These are phyloP conservation scores for Marmota flaviventris DNA, from an alignment of 2,113 vertebrate genomes.

Conservation along the genomic window DNA sequence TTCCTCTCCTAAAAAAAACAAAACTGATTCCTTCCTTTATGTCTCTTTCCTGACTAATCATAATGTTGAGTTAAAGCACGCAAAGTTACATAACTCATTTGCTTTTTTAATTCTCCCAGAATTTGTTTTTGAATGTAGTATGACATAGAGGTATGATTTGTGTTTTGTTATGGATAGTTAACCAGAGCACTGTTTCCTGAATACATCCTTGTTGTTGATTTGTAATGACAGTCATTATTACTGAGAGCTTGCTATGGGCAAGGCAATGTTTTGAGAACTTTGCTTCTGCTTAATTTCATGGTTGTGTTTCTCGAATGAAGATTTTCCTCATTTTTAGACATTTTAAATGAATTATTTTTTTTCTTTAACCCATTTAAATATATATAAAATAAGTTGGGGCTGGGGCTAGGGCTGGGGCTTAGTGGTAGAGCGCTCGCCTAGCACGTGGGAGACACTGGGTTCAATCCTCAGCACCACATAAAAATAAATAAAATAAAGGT, in stretches of 20 bases:
- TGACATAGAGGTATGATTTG: neutral
- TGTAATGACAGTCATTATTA: neutral
- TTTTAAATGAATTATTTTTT: slow-evolving; percentile 19
- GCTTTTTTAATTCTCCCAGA: slow-evolving; percentile 23
- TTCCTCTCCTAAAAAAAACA: neutral
- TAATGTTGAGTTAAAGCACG: slow-evolving; percentile 19
- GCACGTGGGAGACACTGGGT: too few species aligned
- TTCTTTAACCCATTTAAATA: slow-evolving; percentile 26
- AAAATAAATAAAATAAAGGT: too few species aligned
- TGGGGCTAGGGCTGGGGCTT: too few species aligned
- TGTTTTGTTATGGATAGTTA: neutral
- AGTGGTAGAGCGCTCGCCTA: too few species aligned
- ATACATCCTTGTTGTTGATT: neutral
- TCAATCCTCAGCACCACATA: too few species aligned
- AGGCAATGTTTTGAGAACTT: neutral
- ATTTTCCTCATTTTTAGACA: neutral
- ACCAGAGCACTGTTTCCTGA: slow-evolving; percentile 9
- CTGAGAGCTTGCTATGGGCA: neutral
- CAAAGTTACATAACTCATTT: slow-evolving; percentile 37
- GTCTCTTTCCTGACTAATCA: neutral
- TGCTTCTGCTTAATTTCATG: slow-evolving; percentile 41
- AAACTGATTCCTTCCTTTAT: neutral
- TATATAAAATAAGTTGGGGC: neutral
- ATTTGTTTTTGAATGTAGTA: slow-evolving; percentile 29
- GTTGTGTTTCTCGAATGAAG: neutral